These are phyloP conservation scores for Galbula dea DNA, from an alignment of 2,113 vertebrate species.

Conservation along the genomic window DNA sequence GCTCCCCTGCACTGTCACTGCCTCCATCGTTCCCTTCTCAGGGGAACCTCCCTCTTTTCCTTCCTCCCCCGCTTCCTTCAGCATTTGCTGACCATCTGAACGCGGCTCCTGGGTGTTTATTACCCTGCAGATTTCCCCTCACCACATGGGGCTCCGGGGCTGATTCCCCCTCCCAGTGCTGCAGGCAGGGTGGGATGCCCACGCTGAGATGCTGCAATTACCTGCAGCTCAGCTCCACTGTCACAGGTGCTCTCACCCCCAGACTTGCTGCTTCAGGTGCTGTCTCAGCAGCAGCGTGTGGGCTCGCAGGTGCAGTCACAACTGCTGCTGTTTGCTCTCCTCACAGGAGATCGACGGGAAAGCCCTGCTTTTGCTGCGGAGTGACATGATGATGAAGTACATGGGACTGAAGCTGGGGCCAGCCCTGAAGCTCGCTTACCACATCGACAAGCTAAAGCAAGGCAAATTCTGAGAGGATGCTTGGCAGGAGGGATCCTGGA, in stretches of 20 bases:
- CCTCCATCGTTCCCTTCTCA: background rate
- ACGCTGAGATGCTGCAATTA: too few species aligned
- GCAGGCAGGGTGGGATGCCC: background rate
- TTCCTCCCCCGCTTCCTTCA: background rate
- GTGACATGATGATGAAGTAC: conserved; percentile 96
- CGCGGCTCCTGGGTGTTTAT: background rate
- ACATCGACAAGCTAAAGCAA: conserved; percentile 96
- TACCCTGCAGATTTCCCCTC: background rate
- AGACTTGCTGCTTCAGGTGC: too few species aligned
- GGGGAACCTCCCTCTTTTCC: background rate
- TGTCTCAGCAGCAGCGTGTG: background rate
- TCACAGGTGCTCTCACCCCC: too few species aligned
- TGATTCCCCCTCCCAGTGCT: background rate
- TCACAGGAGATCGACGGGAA: conserved; percentile 91
- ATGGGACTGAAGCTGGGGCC: conserved; percentile 98
- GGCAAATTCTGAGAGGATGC: conserved; percentile 78
- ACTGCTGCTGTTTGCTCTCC: background rate
- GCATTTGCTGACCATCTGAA: background rate
- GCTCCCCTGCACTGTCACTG: background rate
- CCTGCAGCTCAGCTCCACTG: too few species aligned
- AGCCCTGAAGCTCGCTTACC: conserved; percentile 93
- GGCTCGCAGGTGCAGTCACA: background rate
- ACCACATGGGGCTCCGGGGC: fast-evolving
- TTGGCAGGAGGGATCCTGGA: background rate
- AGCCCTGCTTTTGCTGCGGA: conserved; percentile 87